Base-by-base conservation (phyloP, 2,113 vertebrate genomes). In the Cacatua alba region DNA sequence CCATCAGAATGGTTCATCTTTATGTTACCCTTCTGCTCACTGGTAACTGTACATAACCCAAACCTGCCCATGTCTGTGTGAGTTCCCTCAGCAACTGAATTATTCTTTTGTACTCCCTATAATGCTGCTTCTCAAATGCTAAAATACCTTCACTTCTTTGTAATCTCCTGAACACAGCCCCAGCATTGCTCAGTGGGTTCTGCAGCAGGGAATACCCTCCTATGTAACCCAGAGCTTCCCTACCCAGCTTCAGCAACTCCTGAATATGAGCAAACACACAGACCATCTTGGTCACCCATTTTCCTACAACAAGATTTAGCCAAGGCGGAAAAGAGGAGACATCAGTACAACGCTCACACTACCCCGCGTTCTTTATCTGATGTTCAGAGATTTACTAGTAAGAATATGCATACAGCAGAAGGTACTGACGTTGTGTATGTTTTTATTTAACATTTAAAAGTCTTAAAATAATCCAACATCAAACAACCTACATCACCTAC, bases 201-300 rank as follows among this genome's bases (percentile, higher is more conserved):
- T 82, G 70, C 52, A 87, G 29, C 18, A 62, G 6, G 19, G 18
- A 64, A 41, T 4, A 18, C 23, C 24, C 24, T 75, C 37, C 44
- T 26, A 0, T 0, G 2, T 0, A 53, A 39, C 3, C 31, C 3
- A 35, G 29, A 76, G 18, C 26, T 35, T 20, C 15, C n/a, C 72
- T n/a, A 9, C 4, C 13, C 64, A 52, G 62, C 17, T 5, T 9
- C 11, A 5, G 20, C 24, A 74, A 7, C 21, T 63, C 4, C 35
- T 11, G 49, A 18, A 70, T 0, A 33, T 35, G 35, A 60, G 35
- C 35, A 37, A 72, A 48, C 28, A 68, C 28, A 31, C 14, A 75
- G 28, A 37, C 17, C 23, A 12, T 8, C 12, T 5, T 20, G 35
- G 43, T 72, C 62, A 69, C 7, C 13, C 11, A 23, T 13, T 51